Conservation (phyloP, 35 echinoderm and acorn worm genomes). For the Holothuria glaberrima region DNA sequence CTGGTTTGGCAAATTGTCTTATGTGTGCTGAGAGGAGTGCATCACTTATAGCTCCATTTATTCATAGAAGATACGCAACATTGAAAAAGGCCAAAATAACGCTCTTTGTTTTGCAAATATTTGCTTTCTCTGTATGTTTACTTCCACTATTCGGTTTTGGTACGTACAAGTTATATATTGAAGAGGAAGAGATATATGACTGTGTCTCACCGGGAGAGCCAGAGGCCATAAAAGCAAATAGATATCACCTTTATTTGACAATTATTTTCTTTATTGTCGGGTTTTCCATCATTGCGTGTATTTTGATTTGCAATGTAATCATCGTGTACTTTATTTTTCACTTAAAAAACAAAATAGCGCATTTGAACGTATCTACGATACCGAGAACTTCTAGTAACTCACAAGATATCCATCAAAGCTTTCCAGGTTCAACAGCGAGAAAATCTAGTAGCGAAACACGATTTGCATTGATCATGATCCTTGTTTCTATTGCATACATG, state of each 20-base stretch:
- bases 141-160: conserved; percentile 24
- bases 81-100: conserved; percentile 1
- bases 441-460: conserved; percentile 25
- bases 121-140: background rate
- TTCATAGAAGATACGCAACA: background rate
- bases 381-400: background rate
- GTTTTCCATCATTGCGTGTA: conserved; percentile 12
- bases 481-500: conserved; percentile 30
- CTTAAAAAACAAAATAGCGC: conserved; percentile 37
- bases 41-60: conserved; percentile 25
- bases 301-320: conserved; percentile 18
- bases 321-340: conserved; percentile 37
- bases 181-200: background rate
- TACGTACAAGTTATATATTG: background rate
- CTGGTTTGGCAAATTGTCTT: conserved; percentile 14
- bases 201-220: conserved; percentile 36
- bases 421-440: background rate
- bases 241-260: conserved; percentile 19
- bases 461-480: conserved; percentile 29
- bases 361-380: background rate
- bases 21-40: conserved; percentile 32
- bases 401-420: background rate
- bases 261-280: conserved; percentile 33
- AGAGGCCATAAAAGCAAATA: background rate
- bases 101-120: background rate